These are phyloP conservation scores for Tupiocoris notatus DNA, from an alignment of 2,888 invertebrate species.

Conservation along the genomic window DNA sequence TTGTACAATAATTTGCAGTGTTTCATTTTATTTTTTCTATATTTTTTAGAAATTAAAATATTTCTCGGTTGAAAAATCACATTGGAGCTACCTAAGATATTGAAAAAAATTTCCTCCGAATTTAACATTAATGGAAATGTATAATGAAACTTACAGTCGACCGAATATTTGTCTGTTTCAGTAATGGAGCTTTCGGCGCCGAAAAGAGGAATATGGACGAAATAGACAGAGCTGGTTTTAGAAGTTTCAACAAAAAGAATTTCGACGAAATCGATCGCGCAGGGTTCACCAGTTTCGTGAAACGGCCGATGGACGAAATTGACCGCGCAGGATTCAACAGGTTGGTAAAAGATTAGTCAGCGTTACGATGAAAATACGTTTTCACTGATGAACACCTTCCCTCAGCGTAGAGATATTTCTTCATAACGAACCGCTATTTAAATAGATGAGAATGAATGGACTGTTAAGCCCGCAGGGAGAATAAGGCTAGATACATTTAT, in stretches of 20 bases:
- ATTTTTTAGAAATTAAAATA: too few species aligned
- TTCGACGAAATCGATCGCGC: slow-evolving; percentile 66
- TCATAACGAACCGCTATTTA: too few species aligned
- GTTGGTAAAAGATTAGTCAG: too few species aligned
- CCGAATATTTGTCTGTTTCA: slow-evolving; percentile 3
- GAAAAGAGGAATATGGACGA: slow-evolving; percentile 62
- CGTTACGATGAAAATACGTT: too few species aligned
- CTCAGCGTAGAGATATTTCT: too few species aligned
- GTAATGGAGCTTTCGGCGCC: slow-evolving; percentile 50
- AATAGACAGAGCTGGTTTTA: slow-evolving; percentile 61
- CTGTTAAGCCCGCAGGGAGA: too few species aligned
- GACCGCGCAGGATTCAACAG: slow-evolving; percentile 32
- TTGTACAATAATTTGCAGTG: too few species aligned
- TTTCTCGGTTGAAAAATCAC: too few species aligned
- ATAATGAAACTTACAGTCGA: neutral
- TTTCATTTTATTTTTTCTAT: too few species aligned
- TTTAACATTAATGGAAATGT: neutral
- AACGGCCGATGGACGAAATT: slow-evolving; percentile 51
- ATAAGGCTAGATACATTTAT: too few species aligned
- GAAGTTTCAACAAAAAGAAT: slow-evolving; percentile 59
- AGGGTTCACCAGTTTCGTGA: slow-evolving; percentile 62
- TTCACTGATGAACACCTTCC: too few species aligned
- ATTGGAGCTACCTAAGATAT: neutral
- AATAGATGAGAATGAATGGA: too few species aligned
- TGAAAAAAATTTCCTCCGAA: neutral